Conservation (phyloP, 2,888 invertebrate genomes). For the Aphrophora alni region DNA sequence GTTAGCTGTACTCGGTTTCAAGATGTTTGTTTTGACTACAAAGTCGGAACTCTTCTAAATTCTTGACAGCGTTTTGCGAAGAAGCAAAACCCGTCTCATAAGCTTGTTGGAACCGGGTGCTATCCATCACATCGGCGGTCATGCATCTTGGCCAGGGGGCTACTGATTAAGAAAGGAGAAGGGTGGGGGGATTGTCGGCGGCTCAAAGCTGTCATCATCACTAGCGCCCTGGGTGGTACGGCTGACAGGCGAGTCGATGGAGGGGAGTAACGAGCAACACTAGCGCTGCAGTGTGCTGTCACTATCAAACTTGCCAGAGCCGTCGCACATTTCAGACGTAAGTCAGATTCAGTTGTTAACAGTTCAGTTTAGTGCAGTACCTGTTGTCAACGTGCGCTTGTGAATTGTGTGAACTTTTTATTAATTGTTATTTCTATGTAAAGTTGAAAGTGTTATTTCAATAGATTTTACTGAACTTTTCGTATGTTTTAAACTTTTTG, state of each 20-base stretch:
- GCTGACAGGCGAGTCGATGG: slow-evolving; percentile 20
- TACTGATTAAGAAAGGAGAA: slow-evolving; percentile 37
- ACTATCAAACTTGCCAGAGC: slow-evolving; percentile 13
- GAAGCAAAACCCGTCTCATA: not conserved
- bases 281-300: slow-evolving; percentile 24
- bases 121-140: slow-evolving; percentile 33
- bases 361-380: not conserved
- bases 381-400: not conserved
- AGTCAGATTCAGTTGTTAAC: slow-evolving; percentile 18
- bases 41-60: not conserved
- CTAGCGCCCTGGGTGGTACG: slow-evolving; percentile 44
- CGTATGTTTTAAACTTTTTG: not conserved
- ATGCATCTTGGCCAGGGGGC: slow-evolving; percentile 27
- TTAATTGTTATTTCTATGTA: not conserved
- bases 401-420: not conserved
- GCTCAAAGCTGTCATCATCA: slow-evolving; percentile 41
- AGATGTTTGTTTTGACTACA: not conserved
- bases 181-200: slow-evolving; percentile 39
- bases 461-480: not conserved
- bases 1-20: not conserved
- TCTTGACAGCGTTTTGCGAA: slow-evolving; percentile 2
- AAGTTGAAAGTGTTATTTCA: not conserved
- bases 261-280: slow-evolving; percentile 24
- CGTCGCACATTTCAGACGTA: slow-evolving; percentile 18
- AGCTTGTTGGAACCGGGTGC: slow-evolving; percentile 28